These are phyloP conservation scores for Podarcis siculus DNA, from an alignment of 2,797 vertebrate genomes.

Conservation along the genomic window DNA sequence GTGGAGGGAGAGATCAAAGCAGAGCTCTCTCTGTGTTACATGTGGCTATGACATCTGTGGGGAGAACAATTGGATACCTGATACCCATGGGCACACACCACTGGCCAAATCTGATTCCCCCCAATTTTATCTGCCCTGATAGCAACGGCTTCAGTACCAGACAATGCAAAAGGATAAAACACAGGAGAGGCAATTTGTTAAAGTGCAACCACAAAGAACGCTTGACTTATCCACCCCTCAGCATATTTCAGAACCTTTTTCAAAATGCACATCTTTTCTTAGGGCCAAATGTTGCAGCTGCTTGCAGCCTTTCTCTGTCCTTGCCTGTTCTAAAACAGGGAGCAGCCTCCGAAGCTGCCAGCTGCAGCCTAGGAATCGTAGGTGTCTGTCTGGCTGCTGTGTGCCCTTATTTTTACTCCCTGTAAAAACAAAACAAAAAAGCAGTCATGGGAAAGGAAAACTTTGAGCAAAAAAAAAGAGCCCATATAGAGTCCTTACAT, in stretches of 20 bases:
- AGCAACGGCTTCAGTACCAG: conserved; percentile 66
- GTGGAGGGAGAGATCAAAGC: conserved; percentile 61
- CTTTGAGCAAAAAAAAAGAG: not conserved
- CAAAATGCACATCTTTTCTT: not conserved
- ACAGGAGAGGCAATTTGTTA: not conserved
- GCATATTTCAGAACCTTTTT: not conserved
- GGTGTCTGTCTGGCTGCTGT: too few species aligned
- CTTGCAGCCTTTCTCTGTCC: not conserved
- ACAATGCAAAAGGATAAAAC: conserved; percentile 69
- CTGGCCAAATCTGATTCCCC: conserved; percentile 53
- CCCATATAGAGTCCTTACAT: too few species aligned
- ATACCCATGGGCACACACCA: conserved; percentile 58
- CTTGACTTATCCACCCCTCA: not conserved
- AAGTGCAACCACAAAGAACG: not conserved
- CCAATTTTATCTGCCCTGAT: conserved; percentile 68
- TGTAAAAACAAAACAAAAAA: not conserved
- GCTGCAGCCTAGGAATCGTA: not conserved
- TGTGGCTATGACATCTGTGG: not conserved
- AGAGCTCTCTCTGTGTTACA: not conserved
- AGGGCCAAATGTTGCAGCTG: not conserved
- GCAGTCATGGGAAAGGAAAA: not conserved
- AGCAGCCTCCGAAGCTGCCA: not conserved
- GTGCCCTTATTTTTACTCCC: not conserved
- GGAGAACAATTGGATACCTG: conserved; percentile 59
- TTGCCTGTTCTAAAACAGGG: not conserved